Percentiles rank a stretch among this genome's conserved stretches.
phyloP scores from a whole-genome alignment of 2,797 vertebrate species.

The Coilia nasus region DNA sequence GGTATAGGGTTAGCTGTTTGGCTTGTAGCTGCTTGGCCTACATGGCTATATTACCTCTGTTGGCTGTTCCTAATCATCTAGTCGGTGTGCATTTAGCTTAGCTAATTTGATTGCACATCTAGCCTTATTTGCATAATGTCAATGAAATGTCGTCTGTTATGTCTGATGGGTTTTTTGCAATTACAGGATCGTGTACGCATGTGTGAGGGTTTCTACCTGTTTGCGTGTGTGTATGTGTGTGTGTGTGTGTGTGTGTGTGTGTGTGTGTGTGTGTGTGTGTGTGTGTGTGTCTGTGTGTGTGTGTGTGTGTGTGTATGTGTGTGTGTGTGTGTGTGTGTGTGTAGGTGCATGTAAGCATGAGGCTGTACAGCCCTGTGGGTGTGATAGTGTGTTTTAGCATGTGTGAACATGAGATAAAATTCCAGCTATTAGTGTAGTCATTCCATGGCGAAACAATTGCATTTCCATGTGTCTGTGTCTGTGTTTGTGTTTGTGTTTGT shows the following conservation, averaged over 20 bases:
- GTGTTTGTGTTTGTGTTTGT: neutral
- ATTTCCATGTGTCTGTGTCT: neutral
- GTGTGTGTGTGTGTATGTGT: neutral
- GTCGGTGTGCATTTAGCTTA: neutral
- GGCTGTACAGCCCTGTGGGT: neutral
- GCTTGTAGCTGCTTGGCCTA: too few species aligned
- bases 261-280: neutral
- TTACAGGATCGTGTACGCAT: neutral
- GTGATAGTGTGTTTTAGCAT: neutral
- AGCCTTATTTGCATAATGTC: constrained; percentile 10
- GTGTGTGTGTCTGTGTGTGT: constrained; percentile 6
- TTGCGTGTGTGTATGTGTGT: neutral
- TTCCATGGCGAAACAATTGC: neutral
- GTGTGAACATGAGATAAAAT: constrained; percentile 1
- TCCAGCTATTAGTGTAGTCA: neutral
- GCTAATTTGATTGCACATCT: neutral
- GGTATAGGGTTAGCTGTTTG: too few species aligned
- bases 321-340: neutral
- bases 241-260: neutral
- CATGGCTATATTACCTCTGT: too few species aligned
- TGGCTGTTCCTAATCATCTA: neutral
- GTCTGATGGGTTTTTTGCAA: constrained; percentile 1
- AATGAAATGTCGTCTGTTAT: neutral
- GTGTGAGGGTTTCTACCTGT: neutral
- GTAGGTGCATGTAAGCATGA: neutral